These are phyloP conservation scores for Oenanthe oenanthe DNA, from an alignment of 2,113 vertebrate genomes.

Conservation along the genomic window DNA sequence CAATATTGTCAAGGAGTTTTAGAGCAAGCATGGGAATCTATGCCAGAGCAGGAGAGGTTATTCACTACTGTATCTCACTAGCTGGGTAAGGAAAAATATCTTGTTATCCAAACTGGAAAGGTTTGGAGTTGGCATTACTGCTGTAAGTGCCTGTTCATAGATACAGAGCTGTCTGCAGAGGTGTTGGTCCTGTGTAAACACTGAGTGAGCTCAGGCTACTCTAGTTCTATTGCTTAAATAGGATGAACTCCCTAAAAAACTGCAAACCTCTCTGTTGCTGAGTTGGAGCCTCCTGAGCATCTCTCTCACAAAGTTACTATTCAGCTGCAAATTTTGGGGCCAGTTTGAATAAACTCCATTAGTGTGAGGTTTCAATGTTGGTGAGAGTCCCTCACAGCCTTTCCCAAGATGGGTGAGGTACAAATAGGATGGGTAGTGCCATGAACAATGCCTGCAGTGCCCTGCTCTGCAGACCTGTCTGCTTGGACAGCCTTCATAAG, in stretches of 20 bases:
- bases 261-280: not conserved
- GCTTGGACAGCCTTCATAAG: not conserved
- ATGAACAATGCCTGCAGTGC: not conserved
- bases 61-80: not conserved
- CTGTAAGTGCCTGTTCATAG: not conserved
- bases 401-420: not conserved
- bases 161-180: not conserved
- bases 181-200: not conserved
- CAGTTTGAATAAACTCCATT: not conserved
- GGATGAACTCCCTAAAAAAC: not conserved
- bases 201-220: not conserved
- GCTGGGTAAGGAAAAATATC: not conserved
- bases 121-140: not conserved
- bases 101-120: not conserved
- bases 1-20: not conserved
- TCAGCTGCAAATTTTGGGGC: not conserved
- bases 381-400: not conserved
- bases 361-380: not conserved
- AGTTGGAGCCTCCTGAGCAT: not conserved
- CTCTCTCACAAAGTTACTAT: not conserved
- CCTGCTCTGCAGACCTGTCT: not conserved
- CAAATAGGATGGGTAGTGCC: not conserved
- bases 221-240: not conserved
- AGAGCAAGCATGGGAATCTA: not conserved
- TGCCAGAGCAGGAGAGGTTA: not conserved